Evolutionary conservation across 23 tunicate species (phyloP).

Genomic region (Clavelina lepadiformis): DNA sequence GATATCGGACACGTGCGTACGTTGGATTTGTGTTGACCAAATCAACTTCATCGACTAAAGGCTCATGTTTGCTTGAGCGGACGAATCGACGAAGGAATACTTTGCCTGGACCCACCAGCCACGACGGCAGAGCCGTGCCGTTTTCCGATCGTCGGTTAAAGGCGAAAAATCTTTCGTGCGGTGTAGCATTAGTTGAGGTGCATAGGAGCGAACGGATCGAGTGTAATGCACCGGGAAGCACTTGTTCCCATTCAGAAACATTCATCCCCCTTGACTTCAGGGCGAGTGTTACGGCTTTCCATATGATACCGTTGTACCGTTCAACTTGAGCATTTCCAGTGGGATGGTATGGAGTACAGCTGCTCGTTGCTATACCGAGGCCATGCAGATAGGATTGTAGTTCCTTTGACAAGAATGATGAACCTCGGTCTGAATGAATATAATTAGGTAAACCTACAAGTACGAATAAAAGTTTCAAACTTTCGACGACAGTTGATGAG

Average conservation of each 20-base stretch:
- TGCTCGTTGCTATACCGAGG: no score
- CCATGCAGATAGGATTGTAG: no score
- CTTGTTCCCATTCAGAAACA: slow-evolving; percentile 17
- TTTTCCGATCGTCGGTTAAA: not conserved
- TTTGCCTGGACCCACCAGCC: slow-evolving; percentile 4
- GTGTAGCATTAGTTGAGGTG: slow-evolving; percentile 21
- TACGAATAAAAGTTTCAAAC: slow-evolving; percentile 1
- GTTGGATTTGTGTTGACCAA: slow-evolving; percentile 16
- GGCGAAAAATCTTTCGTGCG: slow-evolving; percentile 18
- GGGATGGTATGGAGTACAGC: slow-evolving; percentile 2
- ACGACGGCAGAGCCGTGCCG: slow-evolving; percentile 1
- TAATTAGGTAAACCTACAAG: no score
- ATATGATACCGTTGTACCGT: slow-evolving; percentile 3
- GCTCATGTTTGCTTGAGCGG: slow-evolving; percentile 2
- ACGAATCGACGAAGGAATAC: slow-evolving; percentile 11
- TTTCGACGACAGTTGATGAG: not conserved
- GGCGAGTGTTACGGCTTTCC: slow-evolving; percentile 9
- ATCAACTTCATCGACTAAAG: slow-evolving; percentile 10
- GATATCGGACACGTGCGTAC: slow-evolving; percentile 3
- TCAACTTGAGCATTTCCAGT: slow-evolving; percentile 13
- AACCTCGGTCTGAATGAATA: no score
- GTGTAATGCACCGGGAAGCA: slow-evolving; percentile 18
- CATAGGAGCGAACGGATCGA: slow-evolving; percentile 12
- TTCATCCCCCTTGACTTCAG: slow-evolving; percentile 1
- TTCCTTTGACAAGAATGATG: no score